phyloP scores from a whole-genome alignment of 1,140 invertebrate species.

The Lordiphosa clarofinis region DNA sequence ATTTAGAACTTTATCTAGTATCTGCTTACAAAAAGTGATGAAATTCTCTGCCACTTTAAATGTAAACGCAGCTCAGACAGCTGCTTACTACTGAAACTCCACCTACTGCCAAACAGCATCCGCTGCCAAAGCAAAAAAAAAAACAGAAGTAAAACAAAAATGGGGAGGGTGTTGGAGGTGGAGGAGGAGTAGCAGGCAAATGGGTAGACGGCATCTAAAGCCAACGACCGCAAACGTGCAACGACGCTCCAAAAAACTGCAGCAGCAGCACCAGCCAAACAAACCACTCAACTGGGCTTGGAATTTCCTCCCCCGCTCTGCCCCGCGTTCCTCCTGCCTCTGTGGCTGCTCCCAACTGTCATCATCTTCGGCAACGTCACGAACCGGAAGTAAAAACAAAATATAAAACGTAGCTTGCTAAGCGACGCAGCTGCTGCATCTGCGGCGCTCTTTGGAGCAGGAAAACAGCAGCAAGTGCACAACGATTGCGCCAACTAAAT shows the following conservation, averaged over 20 bases:
- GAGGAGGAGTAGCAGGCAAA: constrained; percentile 8
- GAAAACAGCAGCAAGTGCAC: constrained; percentile 63
- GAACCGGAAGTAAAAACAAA: constrained; percentile 69
- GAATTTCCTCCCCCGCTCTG: constrained; percentile 34
- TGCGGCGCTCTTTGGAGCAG: constrained; percentile 66
- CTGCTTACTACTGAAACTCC: constrained; percentile 17
- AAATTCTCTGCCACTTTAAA: constrained; percentile 10
- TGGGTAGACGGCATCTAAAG: constrained; percentile 29
- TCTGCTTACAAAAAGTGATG: not conserved
- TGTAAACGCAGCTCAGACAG: not conserved
- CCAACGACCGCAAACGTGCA: constrained; percentile 73
- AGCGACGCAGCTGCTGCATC: constrained; percentile 45
- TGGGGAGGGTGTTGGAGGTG: constrained; percentile 1
- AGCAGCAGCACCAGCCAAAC: constrained; percentile 41
- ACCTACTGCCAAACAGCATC: constrained; percentile 38
- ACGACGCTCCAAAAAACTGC: constrained; percentile 37
- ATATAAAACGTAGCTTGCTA: constrained; percentile 39
- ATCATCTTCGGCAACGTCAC: constrained; percentile 30
- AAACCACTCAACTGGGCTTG: constrained; percentile 67
- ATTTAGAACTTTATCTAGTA: constrained; percentile 6
- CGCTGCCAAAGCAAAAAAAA: constrained; percentile 41
- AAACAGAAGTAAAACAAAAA: too few species aligned
- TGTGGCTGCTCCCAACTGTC: constrained; percentile 2
- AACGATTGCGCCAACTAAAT: constrained; percentile 35
- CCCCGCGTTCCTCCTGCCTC: not conserved